Base-by-base conservation (phyloP, 2,797 vertebrate genomes). In the Meriones psammophilus region DNA sequence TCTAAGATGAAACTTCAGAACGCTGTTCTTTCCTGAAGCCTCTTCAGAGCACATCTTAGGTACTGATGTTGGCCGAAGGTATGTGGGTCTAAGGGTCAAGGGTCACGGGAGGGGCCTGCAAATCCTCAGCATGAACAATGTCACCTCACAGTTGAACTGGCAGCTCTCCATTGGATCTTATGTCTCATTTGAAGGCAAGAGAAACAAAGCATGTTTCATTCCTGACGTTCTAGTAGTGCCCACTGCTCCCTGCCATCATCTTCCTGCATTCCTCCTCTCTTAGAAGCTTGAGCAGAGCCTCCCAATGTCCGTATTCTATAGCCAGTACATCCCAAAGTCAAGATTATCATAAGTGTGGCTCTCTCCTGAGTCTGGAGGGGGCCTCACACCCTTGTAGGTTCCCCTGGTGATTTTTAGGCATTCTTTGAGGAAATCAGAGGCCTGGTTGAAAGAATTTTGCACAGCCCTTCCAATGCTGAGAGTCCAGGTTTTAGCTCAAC, bases 401-500 rank as follows among this genome's bases (percentile, higher is more conserved):
- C 78, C 28, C 17, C 8, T 2, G 20, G 33, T 58, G 12, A 50
- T 64, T 77, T 42, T 46, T 85, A 91, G 74, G 26, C 88, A 33
- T 88, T 81, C 26, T 62, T 3, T 13, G 26, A n/a, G 60, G 46
- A 92, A 92, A 94, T 80, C 42, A 94, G 89, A 81, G n/a, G 68
- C 68, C 73, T 56, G 28, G 36, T 71, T 89, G 68, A 88, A 30
- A 90, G 46, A 85, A n/a, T 33, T 92, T 58, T 88, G 86, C 30
- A 87, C 88, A 91, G 97, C 94, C 96, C 92, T 97, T 97, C 96
- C 96, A 93, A 73, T 66, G 96, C 58, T 56, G 39, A 7, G 66
- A 96, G 96, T 97, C 96, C 97, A 46, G 96, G 94, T 98, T 98
- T 98, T 98, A 95, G 92, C 83, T 96, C 83, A 88, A 90, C 91